A percentile compares a stretch with the other conserved stretches of the same genome.
phyloP scores from a whole-genome alignment of 2,113 vertebrate genomes.

The Calidris pygmaea region DNA sequence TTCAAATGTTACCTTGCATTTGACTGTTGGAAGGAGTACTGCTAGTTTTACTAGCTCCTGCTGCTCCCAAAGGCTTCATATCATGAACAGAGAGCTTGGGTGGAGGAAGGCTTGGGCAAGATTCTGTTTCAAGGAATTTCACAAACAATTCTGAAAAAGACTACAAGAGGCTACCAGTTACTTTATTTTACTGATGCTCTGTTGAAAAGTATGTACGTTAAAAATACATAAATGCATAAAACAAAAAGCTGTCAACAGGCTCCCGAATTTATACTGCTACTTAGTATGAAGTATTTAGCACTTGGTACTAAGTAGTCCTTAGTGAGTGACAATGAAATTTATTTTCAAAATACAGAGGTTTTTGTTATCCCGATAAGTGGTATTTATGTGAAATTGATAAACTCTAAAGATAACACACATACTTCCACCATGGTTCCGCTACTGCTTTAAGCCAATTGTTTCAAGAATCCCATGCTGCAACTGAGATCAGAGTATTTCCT shows the following conservation, averaged over 20 bases:
- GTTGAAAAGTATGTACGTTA: not conserved
- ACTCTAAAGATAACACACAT: not conserved
- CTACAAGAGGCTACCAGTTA: constrained; percentile 70
- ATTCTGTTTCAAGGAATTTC: constrained; percentile 96
- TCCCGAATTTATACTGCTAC: not conserved
- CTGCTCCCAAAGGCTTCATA: constrained; percentile 81
- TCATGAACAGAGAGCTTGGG: constrained; percentile 85
- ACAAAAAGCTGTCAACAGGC: not conserved
- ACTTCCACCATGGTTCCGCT: not conserved
- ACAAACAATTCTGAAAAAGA: constrained; percentile 98
- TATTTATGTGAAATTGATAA: not conserved
- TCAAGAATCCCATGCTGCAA: not conserved
- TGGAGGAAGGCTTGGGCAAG: constrained; percentile 84
- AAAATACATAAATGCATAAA: not conserved
- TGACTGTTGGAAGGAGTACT: not conserved
- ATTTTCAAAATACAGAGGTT: not conserved
- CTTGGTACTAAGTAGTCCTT: not conserved
- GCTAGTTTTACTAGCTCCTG: constrained; percentile 67
- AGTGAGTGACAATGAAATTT: not conserved
- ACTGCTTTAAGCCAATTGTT: not conserved
- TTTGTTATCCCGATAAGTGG: not conserved
- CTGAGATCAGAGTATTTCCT: not conserved
- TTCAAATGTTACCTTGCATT: constrained; percentile 73
- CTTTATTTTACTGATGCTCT: not conserved
- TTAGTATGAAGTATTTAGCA: not conserved